These are phyloP conservation scores for Rhagoletis pomonella DNA, from an alignment of 1,140 invertebrate species.

Conservation along the genomic window DNA sequence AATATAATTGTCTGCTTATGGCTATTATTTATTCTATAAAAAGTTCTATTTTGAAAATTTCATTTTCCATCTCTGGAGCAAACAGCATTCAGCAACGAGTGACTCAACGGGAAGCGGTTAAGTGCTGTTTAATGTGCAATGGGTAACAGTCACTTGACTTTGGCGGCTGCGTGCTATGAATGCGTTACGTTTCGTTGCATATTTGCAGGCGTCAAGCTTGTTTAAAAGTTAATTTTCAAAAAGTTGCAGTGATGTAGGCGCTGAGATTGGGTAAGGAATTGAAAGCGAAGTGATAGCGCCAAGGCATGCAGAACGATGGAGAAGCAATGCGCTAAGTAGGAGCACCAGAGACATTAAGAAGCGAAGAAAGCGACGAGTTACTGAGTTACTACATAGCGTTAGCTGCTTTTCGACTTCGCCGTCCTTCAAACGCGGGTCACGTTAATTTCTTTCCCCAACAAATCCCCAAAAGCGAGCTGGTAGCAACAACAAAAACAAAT, in stretches of 20 bases:
- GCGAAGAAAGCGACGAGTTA: background rate
- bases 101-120: background rate
- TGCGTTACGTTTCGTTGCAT: constrained; percentile 34
- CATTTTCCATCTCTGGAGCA: background rate
- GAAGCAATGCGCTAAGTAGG: background rate
- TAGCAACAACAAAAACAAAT: background rate
- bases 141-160: constrained; percentile 47
- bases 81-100: background rate
- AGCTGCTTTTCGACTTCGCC: background rate
- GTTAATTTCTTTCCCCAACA: constrained; percentile 39
- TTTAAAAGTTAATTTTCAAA: constrained; percentile 50
- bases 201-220: constrained; percentile 41
- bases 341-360: background rate
- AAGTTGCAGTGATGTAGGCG: constrained; percentile 21
- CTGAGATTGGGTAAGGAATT: background rate
- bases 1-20: too few species aligned
- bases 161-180: constrained; percentile 45
- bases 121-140: constrained; percentile 47
- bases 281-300: background rate
- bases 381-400: background rate
- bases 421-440: constrained; percentile 43
- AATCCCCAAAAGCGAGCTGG: background rate
- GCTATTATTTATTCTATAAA: too few species aligned
- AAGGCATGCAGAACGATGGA: background rate
- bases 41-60: too few species aligned